Evolutionary conservation across 2,113 vertebrate genomes (phyloP).

Genomic region (Syngnathus scovelli): DNA sequence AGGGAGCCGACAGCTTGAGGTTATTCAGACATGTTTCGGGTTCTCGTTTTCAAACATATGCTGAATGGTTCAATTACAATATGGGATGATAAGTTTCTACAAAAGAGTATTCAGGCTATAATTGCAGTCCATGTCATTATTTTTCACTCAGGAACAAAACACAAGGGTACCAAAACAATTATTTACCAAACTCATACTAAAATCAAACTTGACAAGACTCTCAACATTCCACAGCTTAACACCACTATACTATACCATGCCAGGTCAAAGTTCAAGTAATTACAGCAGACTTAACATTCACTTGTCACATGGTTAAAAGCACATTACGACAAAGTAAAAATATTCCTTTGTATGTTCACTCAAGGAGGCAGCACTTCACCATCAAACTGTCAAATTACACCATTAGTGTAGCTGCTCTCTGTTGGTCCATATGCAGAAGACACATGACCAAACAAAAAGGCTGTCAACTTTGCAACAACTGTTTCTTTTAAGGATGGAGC

Average conservation of each 20-base stretch:
- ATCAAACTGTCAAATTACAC: not conserved
- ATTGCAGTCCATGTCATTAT: not conserved
- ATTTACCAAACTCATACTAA: too few relatives aligned
- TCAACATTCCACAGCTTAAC: too few relatives aligned
- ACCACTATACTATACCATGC: too few relatives aligned
- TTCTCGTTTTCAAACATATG: constrained; percentile 18
- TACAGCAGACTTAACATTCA: not conserved
- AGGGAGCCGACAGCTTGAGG: constrained; percentile 11
- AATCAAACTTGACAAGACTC: too few relatives aligned
- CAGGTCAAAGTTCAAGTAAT: not conserved
- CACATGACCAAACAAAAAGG: not conserved
- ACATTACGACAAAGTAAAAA: not conserved
- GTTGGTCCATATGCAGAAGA: not conserved
- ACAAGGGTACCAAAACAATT: too few relatives aligned
- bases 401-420: not conserved
- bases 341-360: too few relatives aligned
- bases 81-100: not conserved
- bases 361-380: not conserved
- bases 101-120: not conserved
- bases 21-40: constrained; percentile 27
- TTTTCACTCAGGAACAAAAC: not conserved
- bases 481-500: not conserved
- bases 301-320: not conserved
- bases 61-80: not conserved
- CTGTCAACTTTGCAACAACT: not conserved